Evolutionary conservation across 2,888 invertebrate species (phyloP).

Genomic region (Euphydryas editha): DNA sequence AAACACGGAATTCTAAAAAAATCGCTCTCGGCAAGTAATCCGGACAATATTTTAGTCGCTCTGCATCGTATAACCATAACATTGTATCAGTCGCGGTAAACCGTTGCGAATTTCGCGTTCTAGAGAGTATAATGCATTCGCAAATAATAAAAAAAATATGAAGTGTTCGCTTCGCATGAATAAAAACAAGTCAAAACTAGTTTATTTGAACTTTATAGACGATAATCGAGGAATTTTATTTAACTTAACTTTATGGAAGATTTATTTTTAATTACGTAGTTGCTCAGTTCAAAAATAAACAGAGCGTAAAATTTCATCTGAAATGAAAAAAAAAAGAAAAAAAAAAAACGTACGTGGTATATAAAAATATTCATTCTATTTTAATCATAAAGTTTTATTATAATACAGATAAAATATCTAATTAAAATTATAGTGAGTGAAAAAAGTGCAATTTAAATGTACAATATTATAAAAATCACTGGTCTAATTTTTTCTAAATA

Average conservation of each 20-base stretch:
- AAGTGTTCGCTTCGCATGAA: conserved; percentile 2
- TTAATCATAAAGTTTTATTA: not conserved
- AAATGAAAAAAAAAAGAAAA: not conserved
- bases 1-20: not conserved
- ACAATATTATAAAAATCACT: no score
- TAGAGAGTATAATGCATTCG: conserved; percentile 4
- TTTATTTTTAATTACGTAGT: not conserved
- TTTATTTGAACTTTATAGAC: not conserved
- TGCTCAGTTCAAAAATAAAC: no score
- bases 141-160: conserved; percentile 3
- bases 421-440: not conserved
- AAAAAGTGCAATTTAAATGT: no score
- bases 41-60: not conserved
- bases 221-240: conserved; percentile 5
- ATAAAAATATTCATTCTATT: not conserved
- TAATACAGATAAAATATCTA: not conserved
- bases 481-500: no score
- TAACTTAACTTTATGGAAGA: not conserved
- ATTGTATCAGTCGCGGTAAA: conserved; percentile 18
- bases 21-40: not conserved
- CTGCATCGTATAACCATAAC: conserved; percentile 9
- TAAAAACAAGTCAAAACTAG: not conserved
- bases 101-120: conserved; percentile 22
- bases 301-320: not conserved
- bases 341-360: not conserved